A percentile compares a stretch with the other conserved stretches of the same genome.
phyloP scores from a whole-genome alignment of 23 tunicate species.

The Diplosoma virens region DNA sequence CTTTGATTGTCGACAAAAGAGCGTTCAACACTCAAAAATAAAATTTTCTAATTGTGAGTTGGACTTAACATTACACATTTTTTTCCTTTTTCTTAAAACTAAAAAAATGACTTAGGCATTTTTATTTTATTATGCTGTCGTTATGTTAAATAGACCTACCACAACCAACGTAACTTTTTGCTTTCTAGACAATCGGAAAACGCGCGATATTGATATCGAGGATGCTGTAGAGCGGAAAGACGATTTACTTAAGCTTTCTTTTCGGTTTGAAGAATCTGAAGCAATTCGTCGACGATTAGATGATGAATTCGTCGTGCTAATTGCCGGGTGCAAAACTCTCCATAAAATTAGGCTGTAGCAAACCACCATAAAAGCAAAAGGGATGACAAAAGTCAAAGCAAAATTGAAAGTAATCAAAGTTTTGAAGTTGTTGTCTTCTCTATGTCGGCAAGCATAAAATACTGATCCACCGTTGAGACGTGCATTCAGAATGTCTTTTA shows the following conservation, averaged over 20 bases:
- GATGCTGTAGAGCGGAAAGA: conserved; percentile 11
- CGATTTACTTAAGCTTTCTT: neutral
- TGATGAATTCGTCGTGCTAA: conserved; percentile 28
- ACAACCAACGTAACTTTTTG: conserved; percentile 13
- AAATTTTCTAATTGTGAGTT: too few species aligned
- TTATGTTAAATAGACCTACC: neutral
- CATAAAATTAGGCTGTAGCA: conserved; percentile 77
- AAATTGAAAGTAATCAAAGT: conserved; percentile 52
- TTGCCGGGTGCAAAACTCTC: conserved; percentile 69
- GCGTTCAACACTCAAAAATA: too few species aligned
- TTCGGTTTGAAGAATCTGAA: neutral
- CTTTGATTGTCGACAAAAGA: too few species aligned
- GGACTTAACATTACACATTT: too few species aligned
- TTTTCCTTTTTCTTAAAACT: too few species aligned
- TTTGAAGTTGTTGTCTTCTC: neutral
- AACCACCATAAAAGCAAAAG: conserved; percentile 47
- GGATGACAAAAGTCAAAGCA: conserved; percentile 49
- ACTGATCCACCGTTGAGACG: too few species aligned
- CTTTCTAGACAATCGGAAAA: neutral
- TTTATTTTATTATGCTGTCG: neutral
- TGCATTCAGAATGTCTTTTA: too few species aligned
- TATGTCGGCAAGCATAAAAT: conserved; percentile 11
- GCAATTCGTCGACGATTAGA: neutral
- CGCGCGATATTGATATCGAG: neutral
- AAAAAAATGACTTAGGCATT: too few species aligned